Conservation (phyloP, 2,888 invertebrate genomes). For the Fragum whitleyi region DNA sequence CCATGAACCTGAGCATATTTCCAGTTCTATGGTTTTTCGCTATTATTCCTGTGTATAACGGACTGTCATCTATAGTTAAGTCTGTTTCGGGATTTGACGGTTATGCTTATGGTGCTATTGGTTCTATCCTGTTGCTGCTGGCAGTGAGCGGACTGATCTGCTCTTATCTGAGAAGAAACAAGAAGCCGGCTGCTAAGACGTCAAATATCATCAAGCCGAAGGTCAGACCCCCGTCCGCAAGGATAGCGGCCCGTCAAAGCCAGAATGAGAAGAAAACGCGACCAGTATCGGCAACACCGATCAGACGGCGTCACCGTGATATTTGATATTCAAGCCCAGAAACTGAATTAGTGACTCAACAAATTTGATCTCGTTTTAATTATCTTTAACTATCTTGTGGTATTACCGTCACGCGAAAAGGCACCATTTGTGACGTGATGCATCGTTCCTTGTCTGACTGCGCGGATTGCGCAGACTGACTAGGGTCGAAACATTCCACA, state of each 20-base stretch:
- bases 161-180: background rate
- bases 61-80: background rate
- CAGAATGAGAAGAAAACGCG: background rate
- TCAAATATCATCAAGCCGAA: background rate
- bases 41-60: constrained; percentile 26
- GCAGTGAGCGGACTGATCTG: background rate
- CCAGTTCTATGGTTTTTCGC: constrained; percentile 16
- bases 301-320: background rate
- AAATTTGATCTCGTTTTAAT: too few species aligned
- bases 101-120: background rate
- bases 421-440: too few species aligned
- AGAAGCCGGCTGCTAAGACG: background rate
- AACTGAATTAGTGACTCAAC: too few species aligned
- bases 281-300: constrained; percentile 4
- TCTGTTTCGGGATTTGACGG: background rate
- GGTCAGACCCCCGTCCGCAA: constrained; percentile 18
- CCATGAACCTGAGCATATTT: constrained; percentile 14
- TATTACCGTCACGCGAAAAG: too few species aligned
- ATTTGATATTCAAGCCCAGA: too few species aligned
- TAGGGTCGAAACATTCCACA: too few species aligned
- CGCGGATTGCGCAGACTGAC: too few species aligned
- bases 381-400: too few species aligned
- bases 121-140: constrained; percentile 1
- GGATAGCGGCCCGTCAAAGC: constrained; percentile 16
- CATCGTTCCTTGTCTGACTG: too few species aligned